A percentile compares a stretch with the other conserved stretches of the same genome.
phyloP scores from a whole-genome alignment of 2,888 invertebrate genomes.

The Eupithecia subumbrata region DNA sequence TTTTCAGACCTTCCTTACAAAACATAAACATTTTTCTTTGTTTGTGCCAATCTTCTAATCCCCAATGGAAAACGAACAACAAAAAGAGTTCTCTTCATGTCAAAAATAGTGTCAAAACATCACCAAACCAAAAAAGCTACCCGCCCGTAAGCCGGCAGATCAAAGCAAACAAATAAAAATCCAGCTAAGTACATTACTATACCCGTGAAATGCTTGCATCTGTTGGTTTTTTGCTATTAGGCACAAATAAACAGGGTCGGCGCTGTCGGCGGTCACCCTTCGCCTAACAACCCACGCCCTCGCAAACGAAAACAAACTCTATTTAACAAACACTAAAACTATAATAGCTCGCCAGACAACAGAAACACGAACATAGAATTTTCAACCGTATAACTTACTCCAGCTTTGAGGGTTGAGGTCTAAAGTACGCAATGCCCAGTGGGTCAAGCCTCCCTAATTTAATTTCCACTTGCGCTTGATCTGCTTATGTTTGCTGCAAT shows the following conservation, averaged over 20 bases:
- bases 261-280: constrained; percentile 64
- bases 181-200: constrained; percentile 81
- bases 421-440: constrained; percentile 48
- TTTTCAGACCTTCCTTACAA: neutral
- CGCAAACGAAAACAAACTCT: constrained; percentile 22
- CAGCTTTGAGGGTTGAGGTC: constrained; percentile 33
- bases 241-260: constrained; percentile 81
- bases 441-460: constrained; percentile 78
- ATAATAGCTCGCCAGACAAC: neutral
- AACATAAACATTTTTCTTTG: neutral
- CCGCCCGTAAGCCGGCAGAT: constrained; percentile 62
- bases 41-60: too few relatives aligned
- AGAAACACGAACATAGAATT: constrained; percentile 6
- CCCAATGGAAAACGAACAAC: neutral
- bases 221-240: constrained; percentile 82
- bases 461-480: constrained; percentile 78
- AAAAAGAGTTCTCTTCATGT: neutral
- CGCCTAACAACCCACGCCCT: constrained; percentile 33
- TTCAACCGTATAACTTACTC: neutral
- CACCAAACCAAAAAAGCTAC: constrained; percentile 45
- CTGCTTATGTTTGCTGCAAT: constrained; percentile 73
- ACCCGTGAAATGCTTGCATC: constrained; percentile 83
- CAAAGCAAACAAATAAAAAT: constrained; percentile 78
- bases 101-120: constrained; percentile 4
- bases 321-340: neutral